These are phyloP conservation scores for Anabas testudineus DNA, from an alignment of 2,797 vertebrate species.

Conservation along the genomic window DNA sequence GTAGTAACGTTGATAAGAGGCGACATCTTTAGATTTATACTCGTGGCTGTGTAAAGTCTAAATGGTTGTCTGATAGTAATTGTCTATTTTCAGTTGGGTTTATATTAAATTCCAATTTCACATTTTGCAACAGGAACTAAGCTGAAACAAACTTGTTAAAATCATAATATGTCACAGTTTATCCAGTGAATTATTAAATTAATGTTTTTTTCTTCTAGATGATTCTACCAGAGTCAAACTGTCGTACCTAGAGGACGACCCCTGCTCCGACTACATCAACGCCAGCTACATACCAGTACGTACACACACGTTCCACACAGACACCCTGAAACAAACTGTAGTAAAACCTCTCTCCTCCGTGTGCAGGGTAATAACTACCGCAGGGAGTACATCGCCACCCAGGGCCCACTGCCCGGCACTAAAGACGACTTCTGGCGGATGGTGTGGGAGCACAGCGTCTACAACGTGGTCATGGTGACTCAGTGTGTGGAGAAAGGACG, in stretches of 20 bases:
- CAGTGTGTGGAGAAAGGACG: slow-evolving; percentile 95
- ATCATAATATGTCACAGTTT: too few relatives aligned
- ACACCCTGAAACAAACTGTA: background rate
- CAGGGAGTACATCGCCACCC: slow-evolving; percentile 93
- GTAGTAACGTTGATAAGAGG: too few relatives aligned
- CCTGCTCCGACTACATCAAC: slow-evolving; percentile 96
- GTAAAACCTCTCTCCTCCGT: background rate
- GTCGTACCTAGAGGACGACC: slow-evolving; percentile 93
- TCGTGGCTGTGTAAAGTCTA: too few relatives aligned
- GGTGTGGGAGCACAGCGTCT: slow-evolving; percentile 95
- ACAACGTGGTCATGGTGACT: slow-evolving; percentile 96
- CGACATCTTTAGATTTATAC: too few relatives aligned
- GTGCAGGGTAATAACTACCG: slow-evolving; percentile 91
- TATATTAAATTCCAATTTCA: too few relatives aligned
- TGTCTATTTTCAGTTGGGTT: too few relatives aligned
- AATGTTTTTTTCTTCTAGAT: slow-evolving; percentile 78
- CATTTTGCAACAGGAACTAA: too few relatives aligned
- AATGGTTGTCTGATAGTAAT: too few relatives aligned
- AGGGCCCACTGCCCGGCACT: slow-evolving; percentile 95
- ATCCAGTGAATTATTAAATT: too few relatives aligned
- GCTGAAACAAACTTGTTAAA: too few relatives aligned
- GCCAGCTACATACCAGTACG: slow-evolving; percentile 95
- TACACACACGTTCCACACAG: background rate
- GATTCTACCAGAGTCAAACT: slow-evolving; percentile 94
- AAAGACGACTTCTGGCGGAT: slow-evolving; percentile 98